A percentile compares a stretch with the other conserved stretches of the same genome.
Evolutionary conservation across 2,113 vertebrate species (phyloP).

Genomic region (Xenus cinereus): DNA sequence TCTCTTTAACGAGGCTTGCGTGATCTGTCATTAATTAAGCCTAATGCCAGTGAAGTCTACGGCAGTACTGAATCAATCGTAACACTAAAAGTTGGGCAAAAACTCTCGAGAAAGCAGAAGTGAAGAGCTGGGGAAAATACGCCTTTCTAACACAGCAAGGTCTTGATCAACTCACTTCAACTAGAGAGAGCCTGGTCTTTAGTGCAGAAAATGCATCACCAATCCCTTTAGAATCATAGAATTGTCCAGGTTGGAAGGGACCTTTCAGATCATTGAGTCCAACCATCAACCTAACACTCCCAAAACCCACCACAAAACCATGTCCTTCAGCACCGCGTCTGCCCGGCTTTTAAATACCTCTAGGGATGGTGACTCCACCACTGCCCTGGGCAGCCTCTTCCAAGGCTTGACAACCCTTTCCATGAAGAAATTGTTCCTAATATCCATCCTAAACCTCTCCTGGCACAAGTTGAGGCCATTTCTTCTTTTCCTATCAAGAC

Average conservation of each 20-base stretch:
- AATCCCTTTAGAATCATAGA: background rate
- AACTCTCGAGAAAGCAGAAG: background rate
- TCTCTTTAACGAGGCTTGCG: background rate
- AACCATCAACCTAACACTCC: background rate
- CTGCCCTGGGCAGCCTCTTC: background rate
- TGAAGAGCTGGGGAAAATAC: rapidly evolving
- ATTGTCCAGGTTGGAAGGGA: background rate
- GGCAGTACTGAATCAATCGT: background rate
- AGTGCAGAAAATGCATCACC: background rate
- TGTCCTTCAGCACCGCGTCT: background rate
- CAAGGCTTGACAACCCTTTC: background rate
- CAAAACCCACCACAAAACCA: background rate
- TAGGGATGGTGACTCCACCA: background rate
- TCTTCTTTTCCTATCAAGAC: background rate
- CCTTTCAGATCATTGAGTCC: background rate
- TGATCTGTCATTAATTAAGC: background rate
- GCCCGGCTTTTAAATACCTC: background rate
- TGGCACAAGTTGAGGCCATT: background rate
- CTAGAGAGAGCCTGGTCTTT: background rate
- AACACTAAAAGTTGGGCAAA: background rate
- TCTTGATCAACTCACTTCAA: background rate
- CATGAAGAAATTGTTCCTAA: background rate
- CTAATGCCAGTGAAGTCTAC: background rate
- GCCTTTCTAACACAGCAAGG: background rate
- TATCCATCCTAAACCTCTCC: background rate